phyloP scores from a whole-genome alignment of 2,797 vertebrate genomes.

The Myotis daubentonii region DNA sequence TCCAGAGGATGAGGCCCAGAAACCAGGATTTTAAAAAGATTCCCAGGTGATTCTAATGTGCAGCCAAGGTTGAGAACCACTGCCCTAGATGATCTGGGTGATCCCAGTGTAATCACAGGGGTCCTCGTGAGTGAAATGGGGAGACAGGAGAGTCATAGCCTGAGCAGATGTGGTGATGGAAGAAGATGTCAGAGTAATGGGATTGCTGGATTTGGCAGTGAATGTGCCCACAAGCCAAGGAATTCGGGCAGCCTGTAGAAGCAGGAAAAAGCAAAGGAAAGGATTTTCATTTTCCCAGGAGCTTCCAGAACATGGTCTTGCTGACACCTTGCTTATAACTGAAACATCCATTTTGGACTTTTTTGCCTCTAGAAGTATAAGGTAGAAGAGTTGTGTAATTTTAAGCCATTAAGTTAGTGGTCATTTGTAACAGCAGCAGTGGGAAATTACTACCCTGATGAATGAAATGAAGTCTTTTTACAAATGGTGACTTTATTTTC shows the following conservation, averaged over 20 bases:
- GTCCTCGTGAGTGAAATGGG: background rate
- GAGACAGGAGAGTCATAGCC: background rate
- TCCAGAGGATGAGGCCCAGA: too few species aligned
- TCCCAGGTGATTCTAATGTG: too few species aligned
- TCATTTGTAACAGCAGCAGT: background rate
- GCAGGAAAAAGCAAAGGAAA: background rate
- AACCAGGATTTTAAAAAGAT: too few species aligned
- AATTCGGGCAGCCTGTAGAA: background rate
- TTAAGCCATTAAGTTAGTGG: background rate
- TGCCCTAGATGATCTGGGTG: background rate
- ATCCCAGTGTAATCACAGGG: background rate
- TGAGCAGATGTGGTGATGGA: background rate
- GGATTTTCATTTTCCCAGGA: background rate
- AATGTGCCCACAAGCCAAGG: background rate
- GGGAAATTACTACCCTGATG: background rate
- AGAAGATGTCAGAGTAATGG: background rate
- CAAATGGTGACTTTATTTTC: conserved; percentile 16
- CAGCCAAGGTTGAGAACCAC: too few species aligned
- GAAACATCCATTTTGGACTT: background rate
- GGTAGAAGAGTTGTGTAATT: background rate
- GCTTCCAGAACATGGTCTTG: background rate
- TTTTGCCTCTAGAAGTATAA: background rate
- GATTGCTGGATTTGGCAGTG: background rate
- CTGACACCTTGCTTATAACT: background rate
- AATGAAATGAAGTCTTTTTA: conserved; percentile 24